These are phyloP conservation scores for Salmo trutta DNA, from an alignment of 2,797 vertebrate species.

Conservation along the genomic window DNA sequence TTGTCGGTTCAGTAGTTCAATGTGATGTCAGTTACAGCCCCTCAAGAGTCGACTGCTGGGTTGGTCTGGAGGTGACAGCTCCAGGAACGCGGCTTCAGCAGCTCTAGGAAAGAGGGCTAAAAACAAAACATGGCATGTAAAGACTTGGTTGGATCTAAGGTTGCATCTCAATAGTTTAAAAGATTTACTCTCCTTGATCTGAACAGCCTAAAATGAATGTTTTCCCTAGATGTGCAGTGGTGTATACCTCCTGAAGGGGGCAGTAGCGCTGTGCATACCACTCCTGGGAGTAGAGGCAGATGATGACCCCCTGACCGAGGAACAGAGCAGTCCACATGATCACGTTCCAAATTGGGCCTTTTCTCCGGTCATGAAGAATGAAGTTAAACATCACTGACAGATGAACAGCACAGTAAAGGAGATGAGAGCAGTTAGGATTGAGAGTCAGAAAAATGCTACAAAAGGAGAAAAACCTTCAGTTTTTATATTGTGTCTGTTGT, in stretches of 20 bases:
- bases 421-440: no score
- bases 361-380: constrained; percentile 89
- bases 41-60: constrained; percentile 23
- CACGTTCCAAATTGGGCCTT: constrained; percentile 94
- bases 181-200: no score
- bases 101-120: constrained; percentile 85
- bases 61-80: constrained; percentile 74
- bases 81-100: constrained; percentile 93
- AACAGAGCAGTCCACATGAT: constrained; percentile 95
- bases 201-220: background rate
- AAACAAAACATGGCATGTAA: constrained; percentile 28
- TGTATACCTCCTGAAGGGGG: constrained; percentile 84
- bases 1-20: constrained; percentile 1
- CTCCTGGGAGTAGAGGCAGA: constrained; percentile 95
- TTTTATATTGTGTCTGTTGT: background rate
- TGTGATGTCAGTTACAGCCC: constrained; percentile 29
- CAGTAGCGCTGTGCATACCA: constrained; percentile 94
- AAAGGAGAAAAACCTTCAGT: background rate
- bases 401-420: constrained; percentile 23
- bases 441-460: background rate
- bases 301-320: constrained; percentile 88
- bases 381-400: constrained; percentile 92
- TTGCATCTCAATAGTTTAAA: no score
- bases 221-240: background rate
- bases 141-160: background rate